These are phyloP conservation scores for Piprites chloris DNA, from an alignment of 2,113 vertebrate species.

Conservation along the genomic window DNA sequence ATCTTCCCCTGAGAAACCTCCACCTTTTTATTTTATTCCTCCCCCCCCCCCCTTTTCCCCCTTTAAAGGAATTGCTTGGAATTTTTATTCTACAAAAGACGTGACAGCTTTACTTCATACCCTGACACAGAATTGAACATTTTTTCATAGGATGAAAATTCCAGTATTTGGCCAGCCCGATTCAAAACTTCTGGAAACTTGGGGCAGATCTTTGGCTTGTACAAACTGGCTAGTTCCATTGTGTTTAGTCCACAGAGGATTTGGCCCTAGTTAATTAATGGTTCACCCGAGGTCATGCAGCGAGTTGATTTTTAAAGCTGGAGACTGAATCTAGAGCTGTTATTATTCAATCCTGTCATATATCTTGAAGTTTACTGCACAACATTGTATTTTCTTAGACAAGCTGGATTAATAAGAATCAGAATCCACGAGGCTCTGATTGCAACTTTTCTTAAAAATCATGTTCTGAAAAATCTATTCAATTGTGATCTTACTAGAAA, in stretches of 20 bases:
- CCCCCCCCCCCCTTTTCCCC: too few species aligned
- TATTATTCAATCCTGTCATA: constrained; percentile 33
- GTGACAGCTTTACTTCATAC: not conserved
- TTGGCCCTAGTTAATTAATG: constrained; percentile 55
- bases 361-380: constrained; percentile 65
- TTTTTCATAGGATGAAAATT: constrained; percentile 5
- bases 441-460: constrained; percentile 64
- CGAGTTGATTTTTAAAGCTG: constrained; percentile 52
- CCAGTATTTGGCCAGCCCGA: not conserved
- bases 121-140: not conserved
- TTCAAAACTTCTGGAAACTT: constrained; percentile 63
- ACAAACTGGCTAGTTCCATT: constrained; percentile 43
- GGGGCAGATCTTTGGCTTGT: constrained; percentile 36
- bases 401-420: constrained; percentile 45
- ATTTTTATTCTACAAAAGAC: not conserved
- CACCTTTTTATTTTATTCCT: not conserved
- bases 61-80: not conserved
- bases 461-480: constrained; percentile 57
- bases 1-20: not conserved
- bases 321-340: constrained; percentile 23
- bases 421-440: constrained; percentile 54
- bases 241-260: constrained; percentile 47
- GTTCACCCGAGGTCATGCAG: constrained; percentile 48
- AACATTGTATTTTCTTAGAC: constrained; percentile 45
- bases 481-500: constrained; percentile 60